phyloP scores from a whole-genome alignment of 2,888 invertebrate species.

The Drosophila mettleri region DNA sequence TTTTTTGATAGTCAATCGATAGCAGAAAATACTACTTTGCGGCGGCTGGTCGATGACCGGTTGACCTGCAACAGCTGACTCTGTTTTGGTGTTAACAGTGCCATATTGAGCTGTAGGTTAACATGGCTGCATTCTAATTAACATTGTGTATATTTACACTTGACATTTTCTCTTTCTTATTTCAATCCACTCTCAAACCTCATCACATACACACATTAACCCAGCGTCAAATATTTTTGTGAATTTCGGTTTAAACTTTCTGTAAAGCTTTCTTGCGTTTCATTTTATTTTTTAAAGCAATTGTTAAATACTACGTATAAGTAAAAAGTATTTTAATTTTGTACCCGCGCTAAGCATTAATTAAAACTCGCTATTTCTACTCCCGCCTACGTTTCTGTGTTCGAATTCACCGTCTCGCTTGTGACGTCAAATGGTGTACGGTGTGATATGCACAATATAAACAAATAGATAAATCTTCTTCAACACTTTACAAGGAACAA shows the following conservation, averaged over 20 bases:
- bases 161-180: slow-evolving; percentile 24
- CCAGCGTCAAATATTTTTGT: slow-evolving; percentile 26
- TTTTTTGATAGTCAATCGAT: neutral
- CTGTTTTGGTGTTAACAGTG: slow-evolving; percentile 3
- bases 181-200: slow-evolving; percentile 54
- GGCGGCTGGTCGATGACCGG: slow-evolving; percentile 15
- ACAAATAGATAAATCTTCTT: slow-evolving; percentile 21
- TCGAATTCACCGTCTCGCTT: neutral
- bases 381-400: slow-evolving; percentile 11
- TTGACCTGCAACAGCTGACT: neutral
- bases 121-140: slow-evolving; percentile 6
- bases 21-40: slow-evolving; percentile 6
- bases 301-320: slow-evolving; percentile 15
- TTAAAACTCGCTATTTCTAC: slow-evolving; percentile 3
- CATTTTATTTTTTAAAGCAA: slow-evolving; percentile 18
- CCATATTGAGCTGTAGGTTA: slow-evolving; percentile 25
- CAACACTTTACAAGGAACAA: slow-evolving; percentile 1
- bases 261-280: slow-evolving; percentile 24
- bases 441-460: slow-evolving; percentile 37
- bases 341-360: slow-evolving; percentile 9
- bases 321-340: slow-evolving; percentile 12
- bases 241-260: slow-evolving; percentile 39
- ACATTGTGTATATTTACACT: slow-evolving; percentile 40
- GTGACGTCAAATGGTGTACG: slow-evolving; percentile 44
- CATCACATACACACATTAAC: slow-evolving; percentile 42